These are phyloP conservation scores for Malthinus seriepunctatus DNA, from an alignment of 2,888 invertebrate genomes.

Conservation along the genomic window DNA sequence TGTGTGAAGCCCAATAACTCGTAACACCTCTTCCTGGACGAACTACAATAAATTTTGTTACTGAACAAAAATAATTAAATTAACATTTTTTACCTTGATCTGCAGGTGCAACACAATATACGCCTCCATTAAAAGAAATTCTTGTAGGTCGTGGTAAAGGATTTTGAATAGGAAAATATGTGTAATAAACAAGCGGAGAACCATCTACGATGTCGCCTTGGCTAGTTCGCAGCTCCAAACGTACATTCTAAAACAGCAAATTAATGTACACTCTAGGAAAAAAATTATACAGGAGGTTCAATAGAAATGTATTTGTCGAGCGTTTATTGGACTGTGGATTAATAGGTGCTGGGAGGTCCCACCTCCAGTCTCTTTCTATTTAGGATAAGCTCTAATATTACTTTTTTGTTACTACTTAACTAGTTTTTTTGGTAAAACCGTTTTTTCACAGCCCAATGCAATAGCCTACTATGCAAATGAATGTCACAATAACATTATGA, in stretches of 20 bases:
- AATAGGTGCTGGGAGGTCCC: too few species aligned
- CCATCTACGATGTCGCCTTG: conserved; percentile 12
- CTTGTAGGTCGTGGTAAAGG: conserved; percentile 18
- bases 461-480: too few species aligned
- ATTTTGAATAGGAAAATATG: conserved; percentile 19
- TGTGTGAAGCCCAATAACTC: conserved; percentile 17
- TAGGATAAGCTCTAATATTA: too few species aligned
- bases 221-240: conserved; percentile 6
- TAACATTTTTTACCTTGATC: conserved; percentile 10
- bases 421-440: too few species aligned
- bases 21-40: conserved; percentile 15
- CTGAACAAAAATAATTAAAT: neutral
- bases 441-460: too few species aligned
- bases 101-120: conserved; percentile 14
- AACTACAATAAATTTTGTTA: conserved; percentile 9
- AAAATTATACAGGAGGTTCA: too few species aligned
- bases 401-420: too few species aligned
- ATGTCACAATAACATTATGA: too few species aligned
- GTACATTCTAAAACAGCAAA: conserved; percentile 16
- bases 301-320: too few species aligned
- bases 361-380: too few species aligned
- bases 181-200: conserved; percentile 1
- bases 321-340: too few species aligned
- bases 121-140: conserved; percentile 13
- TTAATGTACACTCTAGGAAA: too few species aligned